phyloP scores from a whole-genome alignment of 2,888 invertebrate species.

The Clitarchus hookeri region DNA sequence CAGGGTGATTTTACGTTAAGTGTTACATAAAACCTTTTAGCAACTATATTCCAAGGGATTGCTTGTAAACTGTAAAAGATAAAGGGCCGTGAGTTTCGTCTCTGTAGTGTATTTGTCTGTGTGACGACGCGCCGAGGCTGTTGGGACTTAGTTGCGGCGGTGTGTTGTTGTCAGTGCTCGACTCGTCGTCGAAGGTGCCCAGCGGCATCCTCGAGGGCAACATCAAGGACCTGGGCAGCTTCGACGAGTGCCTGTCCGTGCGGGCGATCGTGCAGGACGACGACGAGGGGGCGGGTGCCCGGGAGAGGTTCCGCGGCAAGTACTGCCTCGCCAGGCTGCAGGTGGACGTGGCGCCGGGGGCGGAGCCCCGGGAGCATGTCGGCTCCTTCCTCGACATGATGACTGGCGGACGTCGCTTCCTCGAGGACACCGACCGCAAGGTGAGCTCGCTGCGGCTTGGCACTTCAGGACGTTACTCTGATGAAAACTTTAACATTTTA shows the following conservation, averaged over 20 bases:
- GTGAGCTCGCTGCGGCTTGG: background rate
- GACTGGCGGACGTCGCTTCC: constrained; percentile 11
- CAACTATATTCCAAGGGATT: too few relatives aligned
- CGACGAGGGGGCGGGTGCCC: background rate
- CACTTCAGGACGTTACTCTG: too few relatives aligned
- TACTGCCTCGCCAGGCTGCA: constrained; percentile 71
- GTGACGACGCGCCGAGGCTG: too few relatives aligned
- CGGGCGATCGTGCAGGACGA: constrained; percentile 7
- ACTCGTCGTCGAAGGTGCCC: constrained; percentile 57
- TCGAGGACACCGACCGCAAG: constrained; percentile 22
- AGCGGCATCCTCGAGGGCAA: constrained; percentile 56
- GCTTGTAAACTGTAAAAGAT: too few relatives aligned
- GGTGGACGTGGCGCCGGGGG: constrained; percentile 36
- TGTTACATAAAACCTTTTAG: too few relatives aligned
- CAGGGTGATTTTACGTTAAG: too few relatives aligned
- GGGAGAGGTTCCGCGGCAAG: constrained; percentile 56
- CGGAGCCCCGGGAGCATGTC: constrained; percentile 64
- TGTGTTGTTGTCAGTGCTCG: constrained; percentile 54
- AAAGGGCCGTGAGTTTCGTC: too few relatives aligned
- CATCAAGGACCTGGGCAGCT: constrained; percentile 55
- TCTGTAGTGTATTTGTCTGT: too few relatives aligned
- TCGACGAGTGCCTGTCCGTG: constrained; percentile 53
- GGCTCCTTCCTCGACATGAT: constrained; percentile 65
- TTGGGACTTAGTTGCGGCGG: background rate
- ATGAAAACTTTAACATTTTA: too few relatives aligned